A percentile compares a stretch with the other conserved stretches of the same genome.
Evolutionary conservation across 2,888 invertebrate genomes (phyloP).

Genomic region (Eilema depressum): DNA sequence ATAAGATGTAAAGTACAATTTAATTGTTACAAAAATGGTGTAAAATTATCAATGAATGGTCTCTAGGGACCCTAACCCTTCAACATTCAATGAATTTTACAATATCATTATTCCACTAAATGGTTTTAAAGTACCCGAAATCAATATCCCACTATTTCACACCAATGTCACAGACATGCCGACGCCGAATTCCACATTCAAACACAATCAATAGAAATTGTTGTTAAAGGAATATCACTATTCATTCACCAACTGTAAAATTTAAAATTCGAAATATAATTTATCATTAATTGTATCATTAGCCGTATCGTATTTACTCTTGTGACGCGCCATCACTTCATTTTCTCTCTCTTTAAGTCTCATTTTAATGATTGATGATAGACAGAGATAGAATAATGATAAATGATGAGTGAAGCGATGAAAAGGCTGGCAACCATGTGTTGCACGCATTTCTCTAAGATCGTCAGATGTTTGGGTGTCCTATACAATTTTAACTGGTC

Average conservation of each 20-base stretch:
- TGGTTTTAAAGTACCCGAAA: constrained; percentile 56
- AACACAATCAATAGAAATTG: constrained; percentile 44
- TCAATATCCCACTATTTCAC: constrained; percentile 48
- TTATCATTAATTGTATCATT: constrained; percentile 85
- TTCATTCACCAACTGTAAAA: constrained; percentile 71
- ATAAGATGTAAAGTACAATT: constrained; percentile 59
- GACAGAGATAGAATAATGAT: constrained; percentile 73
- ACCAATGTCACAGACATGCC: constrained; percentile 62
- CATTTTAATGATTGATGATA: constrained; percentile 83
- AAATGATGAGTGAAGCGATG: constrained; percentile 77
- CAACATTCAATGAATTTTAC: constrained; percentile 62
- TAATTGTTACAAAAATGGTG: constrained; percentile 63
- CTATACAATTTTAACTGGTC: constrained; percentile 81
- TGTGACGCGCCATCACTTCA: constrained; percentile 75
- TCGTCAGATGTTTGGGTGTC: constrained; percentile 74
- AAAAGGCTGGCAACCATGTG: constrained; percentile 79
- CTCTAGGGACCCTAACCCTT: constrained; percentile 54
- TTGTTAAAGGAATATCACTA: constrained; percentile 42
- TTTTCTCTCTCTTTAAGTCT: constrained; percentile 86
- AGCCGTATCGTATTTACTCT: constrained; percentile 78
- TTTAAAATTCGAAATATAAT: constrained; percentile 76
- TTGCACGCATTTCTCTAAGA: constrained; percentile 65
- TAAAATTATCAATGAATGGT: constrained; percentile 66
- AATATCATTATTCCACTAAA: constrained; percentile 61
- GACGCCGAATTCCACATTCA: constrained; percentile 59